Evolutionary conservation across 2,113 vertebrate genomes (phyloP), one percentile per base, ranked within the genome.

Genomic region (Ageneiosus marmoratus): DNA sequence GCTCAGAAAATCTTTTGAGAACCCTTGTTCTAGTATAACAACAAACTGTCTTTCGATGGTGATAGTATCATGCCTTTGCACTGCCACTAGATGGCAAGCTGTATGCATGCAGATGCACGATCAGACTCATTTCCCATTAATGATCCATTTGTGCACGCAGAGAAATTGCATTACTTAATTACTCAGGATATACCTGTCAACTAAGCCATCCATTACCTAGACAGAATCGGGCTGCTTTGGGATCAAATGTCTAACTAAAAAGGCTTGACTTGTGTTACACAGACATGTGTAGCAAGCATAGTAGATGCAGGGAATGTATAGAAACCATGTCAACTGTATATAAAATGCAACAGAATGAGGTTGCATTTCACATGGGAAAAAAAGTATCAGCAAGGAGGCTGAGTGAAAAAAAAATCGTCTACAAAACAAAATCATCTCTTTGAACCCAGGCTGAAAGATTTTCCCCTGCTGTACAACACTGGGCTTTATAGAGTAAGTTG

Each of bases 71-170:
- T 44, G 20, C 22, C 8, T 82, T 46, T 62, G 48, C 72, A 55
- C 3, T 0, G 24, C 90, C 93, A 90, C 77, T 85, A 93, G 93
- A 87, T 60, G 89, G 92, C 86, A 86, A 37, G 55, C 65, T 72
- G 27, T 29, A 48, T 22, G n/a, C 85, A 83, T 16, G 6, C 46
- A 46, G 67, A 41, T 3, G 24, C 69, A 51, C 20, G 41, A 75
- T 75, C 2, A 51, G 50, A 77, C 46, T 53, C 20, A 44, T 76
- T 77, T 62, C 51, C 55, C 56, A 75, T 81, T 84, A 74, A 79
- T 44, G 62, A 70, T 81, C 58, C 41, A 58, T 80, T 80, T 83
- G 22, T 83, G 75, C 46, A 72, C 27, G 34, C 67, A 74, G 60
- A 80, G 83, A 72, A 80, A 56, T 27, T 63, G 58, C 55, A 51